A percentile compares a stretch with the other conserved stretches of the same genome.
Conservation (phyloP, 2,888 invertebrate genomes). For the Choreutis nemorana region DNA sequence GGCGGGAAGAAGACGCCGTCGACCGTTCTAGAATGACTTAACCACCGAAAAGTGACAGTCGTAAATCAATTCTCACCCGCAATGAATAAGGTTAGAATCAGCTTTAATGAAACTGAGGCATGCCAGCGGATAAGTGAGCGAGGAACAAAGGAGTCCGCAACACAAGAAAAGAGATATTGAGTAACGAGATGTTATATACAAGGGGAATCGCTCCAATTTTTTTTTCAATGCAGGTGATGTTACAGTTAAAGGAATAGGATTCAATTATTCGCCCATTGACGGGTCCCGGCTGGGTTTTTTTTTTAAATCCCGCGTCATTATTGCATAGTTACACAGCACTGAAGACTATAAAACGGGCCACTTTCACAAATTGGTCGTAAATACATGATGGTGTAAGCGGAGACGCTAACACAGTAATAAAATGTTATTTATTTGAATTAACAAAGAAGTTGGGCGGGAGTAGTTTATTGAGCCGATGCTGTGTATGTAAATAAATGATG, state of each 20-base stretch:
- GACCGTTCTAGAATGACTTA: slow-evolving; percentile 21
- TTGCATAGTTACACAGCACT: slow-evolving; percentile 3
- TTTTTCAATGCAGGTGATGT: slow-evolving; percentile 49
- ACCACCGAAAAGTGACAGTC: slow-evolving; percentile 22
- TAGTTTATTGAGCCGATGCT: slow-evolving; percentile 3
- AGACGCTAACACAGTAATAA: slow-evolving; percentile 28
- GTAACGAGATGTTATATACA: slow-evolving; percentile 53
- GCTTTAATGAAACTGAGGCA: slow-evolving; percentile 28
- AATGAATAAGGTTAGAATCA: slow-evolving; percentile 51
- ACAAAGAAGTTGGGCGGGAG: slow-evolving; percentile 16
- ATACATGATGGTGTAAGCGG: slow-evolving; percentile 34
- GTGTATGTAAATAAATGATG: slow-evolving; percentile 5
- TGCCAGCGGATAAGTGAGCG: slow-evolving; percentile 23
- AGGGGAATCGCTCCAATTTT: slow-evolving; percentile 38
- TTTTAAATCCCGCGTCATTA: slow-evolving; percentile 24
- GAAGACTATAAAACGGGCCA: slow-evolving; percentile 34
- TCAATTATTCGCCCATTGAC: slow-evolving; percentile 56
- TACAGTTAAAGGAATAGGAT: slow-evolving; percentile 46
- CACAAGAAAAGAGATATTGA: slow-evolving; percentile 49
- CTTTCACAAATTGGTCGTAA: slow-evolving; percentile 56
- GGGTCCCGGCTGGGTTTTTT: slow-evolving; percentile 36
- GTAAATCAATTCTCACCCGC: slow-evolving; percentile 41
- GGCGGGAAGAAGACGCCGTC: slow-evolving; percentile 35
- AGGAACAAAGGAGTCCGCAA: slow-evolving; percentile 35
- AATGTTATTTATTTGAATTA: slow-evolving; percentile 18